Percentiles rank a stretch among this genome's conserved stretches.
phyloP scores from a whole-genome alignment of 2,888 invertebrate genomes.

The Hypselothyrea guttata region DNA sequence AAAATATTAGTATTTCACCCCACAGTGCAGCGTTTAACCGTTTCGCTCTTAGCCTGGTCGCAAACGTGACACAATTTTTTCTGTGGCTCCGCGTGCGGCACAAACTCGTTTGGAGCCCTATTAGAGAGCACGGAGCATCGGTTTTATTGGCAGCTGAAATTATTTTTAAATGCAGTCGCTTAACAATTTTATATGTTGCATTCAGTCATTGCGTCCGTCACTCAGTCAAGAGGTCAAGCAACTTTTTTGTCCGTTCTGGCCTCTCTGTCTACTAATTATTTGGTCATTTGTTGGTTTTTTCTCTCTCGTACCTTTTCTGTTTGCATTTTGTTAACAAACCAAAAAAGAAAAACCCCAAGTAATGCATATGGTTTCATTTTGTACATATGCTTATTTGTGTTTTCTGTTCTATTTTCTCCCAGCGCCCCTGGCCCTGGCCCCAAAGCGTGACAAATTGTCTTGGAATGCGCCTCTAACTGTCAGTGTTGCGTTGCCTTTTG shows the following conservation, averaged over 20 bases:
- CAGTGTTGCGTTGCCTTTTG: conserved; percentile 23
- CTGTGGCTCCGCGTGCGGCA: conserved; percentile 57
- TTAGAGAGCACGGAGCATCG: conserved; percentile 44
- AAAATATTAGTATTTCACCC: too few relatives aligned
- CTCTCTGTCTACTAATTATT: conserved; percentile 57
- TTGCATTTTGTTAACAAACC: conserved; percentile 33
- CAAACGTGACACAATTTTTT: conserved; percentile 75
- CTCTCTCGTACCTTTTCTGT: conserved; percentile 20
- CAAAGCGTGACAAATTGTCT: conserved; percentile 63
- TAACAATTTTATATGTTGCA: conserved; percentile 68
- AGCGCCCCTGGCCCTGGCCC: conserved; percentile 10
- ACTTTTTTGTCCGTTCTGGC: conserved; percentile 41
- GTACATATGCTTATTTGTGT: neutral
- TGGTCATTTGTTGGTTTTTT: conserved; percentile 56
- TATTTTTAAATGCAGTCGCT: conserved; percentile 75
- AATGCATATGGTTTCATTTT: conserved; percentile 40
- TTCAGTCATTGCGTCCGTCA: conserved; percentile 46
- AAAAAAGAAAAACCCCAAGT: conserved; percentile 26
- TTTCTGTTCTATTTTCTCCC: neutral
- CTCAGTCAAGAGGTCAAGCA: conserved; percentile 72
- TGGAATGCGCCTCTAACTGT: conserved; percentile 53
- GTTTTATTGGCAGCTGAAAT: conserved; percentile 73
- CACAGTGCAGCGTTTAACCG: conserved; percentile 23
- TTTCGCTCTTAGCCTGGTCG: conserved; percentile 31
- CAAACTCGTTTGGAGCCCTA: conserved; percentile 67